Base-by-base conservation (phyloP, 2,113 vertebrate species). In the Pao palembangensis region DNA sequence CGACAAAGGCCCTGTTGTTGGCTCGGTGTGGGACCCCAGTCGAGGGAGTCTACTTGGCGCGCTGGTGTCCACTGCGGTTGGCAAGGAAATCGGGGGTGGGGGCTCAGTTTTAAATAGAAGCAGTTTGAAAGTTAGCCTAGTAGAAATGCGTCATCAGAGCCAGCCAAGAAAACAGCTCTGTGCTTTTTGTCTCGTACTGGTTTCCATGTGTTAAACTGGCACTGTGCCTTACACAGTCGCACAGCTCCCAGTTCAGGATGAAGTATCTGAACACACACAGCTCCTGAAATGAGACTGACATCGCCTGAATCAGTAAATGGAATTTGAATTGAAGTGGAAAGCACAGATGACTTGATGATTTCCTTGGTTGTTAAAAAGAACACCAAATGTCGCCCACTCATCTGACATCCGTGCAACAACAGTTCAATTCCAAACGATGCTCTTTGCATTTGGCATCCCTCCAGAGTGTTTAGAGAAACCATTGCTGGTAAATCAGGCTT, bases 171-270 rank as follows among this genome's bases (percentile, higher is more conserved):
- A 79, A 67, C 58, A 58, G 61, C 55, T 62, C 54, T 64, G 58
- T 14, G 47, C 48, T 75, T 51, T 64, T 21, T 51, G 23, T 55
- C 38, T 51, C 54, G 58, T 51, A 47, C 68, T 73, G 55, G 18
- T 64, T 79, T 75, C 69, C 69, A 76, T 80, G 69, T 82, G 69
- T 73, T 79, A 48, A 15, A 1, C 20, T 71, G 78, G 74, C 74
- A 64, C 42, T 20, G 2, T 6, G 61, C 56, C 8, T 13, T 34
- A 55, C 41, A 4, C 58, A 7, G 14, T 46, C 23, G 51, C 52
- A 63, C 51, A 51, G 48, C 19, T 60, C 28, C 20, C 51, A 6
- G 18, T 17, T 56, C 41, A 31, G 23, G 4, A n/a, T 25, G 12
- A 28, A 23, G 28, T 13, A 49, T 17, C 46, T 20, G 51, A 38